Base-by-base conservation (phyloP, 2,113 vertebrate species). In the Nothobranchius kuhntae region DNA sequence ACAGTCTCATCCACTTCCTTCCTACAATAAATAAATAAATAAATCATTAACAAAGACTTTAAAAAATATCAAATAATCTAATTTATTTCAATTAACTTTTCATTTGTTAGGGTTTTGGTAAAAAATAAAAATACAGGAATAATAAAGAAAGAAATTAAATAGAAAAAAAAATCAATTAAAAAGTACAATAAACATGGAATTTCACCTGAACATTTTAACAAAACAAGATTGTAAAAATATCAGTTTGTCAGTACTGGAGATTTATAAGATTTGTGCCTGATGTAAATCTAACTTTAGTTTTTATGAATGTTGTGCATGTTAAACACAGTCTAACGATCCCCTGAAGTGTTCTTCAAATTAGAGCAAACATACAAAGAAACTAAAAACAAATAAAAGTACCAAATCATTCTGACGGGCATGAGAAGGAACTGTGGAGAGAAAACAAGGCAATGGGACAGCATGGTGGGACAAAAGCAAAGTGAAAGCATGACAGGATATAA, bases 1-100 rank as follows among this genome's bases (percentile, higher is more conserved):
- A 93, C 73, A 3, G 94, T 92, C 63, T 94, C 91, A 51, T 93
- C 93, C 69, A 99, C 84, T 40, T 95, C 91, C 50, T 62, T 92
- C 88, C 98, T 99, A 84, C 47, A 72, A 47, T 40, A 17, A 47
- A 76, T 78, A 44, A 15, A 21, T 21, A 30, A 30, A 30, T 3
- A 30, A 30, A 30, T 46, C 47, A 75, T 45, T 14, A 6, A 69
- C 21, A 78, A 53, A 62, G 3, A 26, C 13, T 40, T 36, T 53
- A 26, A 0, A 6, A 51, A 7, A 50, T 9, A 50, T 21, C 2
- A 51, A 21, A 17, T 21, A 10, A 40, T 21, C 21, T 40, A 30
- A 30, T 30, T 30, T 42, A 0, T 56, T 40, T 42, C n/a, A 15
- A 48, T 52, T 17, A 6, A 61, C 58, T 12, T 58, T 7, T 52